Percentiles rank a stretch among this genome's conserved stretches.
Evolutionary conservation across 1,140 invertebrate species (phyloP).

Genomic region (Cydia splendana): DNA sequence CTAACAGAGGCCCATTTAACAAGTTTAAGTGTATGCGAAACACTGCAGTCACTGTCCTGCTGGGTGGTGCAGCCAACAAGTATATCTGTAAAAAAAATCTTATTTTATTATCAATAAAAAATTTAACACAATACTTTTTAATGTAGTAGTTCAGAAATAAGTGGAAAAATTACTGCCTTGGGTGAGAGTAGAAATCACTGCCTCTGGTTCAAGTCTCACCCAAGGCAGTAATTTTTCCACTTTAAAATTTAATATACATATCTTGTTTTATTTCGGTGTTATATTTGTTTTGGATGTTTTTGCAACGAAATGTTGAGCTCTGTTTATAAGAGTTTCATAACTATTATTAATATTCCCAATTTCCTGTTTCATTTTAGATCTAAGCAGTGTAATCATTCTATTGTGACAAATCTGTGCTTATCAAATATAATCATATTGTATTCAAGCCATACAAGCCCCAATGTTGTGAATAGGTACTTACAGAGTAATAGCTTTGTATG

Average conservation of each 20-base stretch:
- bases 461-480: background rate
- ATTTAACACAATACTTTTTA: too few relatives aligned
- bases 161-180: too few relatives aligned
- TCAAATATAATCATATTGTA: background rate
- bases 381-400: background rate
- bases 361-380: background rate
- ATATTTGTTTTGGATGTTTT: too few relatives aligned
- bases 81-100: constrained; percentile 87
- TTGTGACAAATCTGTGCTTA: background rate
- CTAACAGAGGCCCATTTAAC: constrained; percentile 94
- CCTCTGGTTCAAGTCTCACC: too few relatives aligned
- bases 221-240: too few relatives aligned
- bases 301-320: too few relatives aligned
- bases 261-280: too few relatives aligned
- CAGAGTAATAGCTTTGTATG: background rate
- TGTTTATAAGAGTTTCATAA: too few relatives aligned
- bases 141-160: too few relatives aligned
- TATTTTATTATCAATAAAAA: constrained; percentile 6
- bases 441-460: background rate
- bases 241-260: too few relatives aligned
- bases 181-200: too few relatives aligned
- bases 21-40: constrained; percentile 95
- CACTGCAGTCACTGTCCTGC: constrained; percentile 87
- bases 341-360: background rate
- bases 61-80: constrained; percentile 91